A percentile compares a stretch with the other conserved stretches of the same genome.
Conservation (phyloP, 2,888 invertebrate species). For the Trissoscelio sp. region DNA sequence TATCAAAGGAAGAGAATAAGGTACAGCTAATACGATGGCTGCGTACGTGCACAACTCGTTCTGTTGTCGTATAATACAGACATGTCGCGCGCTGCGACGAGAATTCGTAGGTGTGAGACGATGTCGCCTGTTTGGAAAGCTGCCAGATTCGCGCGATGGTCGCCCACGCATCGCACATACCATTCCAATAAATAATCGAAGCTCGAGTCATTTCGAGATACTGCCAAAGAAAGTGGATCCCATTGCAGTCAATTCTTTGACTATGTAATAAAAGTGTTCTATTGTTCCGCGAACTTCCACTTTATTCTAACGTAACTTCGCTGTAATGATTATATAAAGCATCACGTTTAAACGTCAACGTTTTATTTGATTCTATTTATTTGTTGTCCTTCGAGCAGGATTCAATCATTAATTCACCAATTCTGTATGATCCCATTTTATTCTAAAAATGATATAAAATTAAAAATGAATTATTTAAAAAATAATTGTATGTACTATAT, state of each 20-base stretch:
- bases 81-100: constrained; percentile 68
- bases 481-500: too few relatives aligned
- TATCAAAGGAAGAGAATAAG: constrained; percentile 29
- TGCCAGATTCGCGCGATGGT: constrained; percentile 76
- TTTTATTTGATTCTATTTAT: too few relatives aligned
- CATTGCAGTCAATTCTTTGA: constrained; percentile 40
- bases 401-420: too few relatives aligned
- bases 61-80: constrained; percentile 71
- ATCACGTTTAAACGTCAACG: too few relatives aligned
- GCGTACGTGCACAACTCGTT: constrained; percentile 52
- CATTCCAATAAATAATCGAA: constrained; percentile 83
- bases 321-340: too few relatives aligned
- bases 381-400: too few relatives aligned
- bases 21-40: constrained; percentile 43
- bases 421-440: too few relatives aligned
- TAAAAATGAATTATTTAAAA: too few relatives aligned
- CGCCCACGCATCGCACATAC: constrained; percentile 82
- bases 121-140: constrained; percentile 80
- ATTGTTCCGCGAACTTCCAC: constrained; percentile 10
- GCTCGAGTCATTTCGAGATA: constrained; percentile 62
- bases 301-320: background rate
- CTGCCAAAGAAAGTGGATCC: constrained; percentile 62
- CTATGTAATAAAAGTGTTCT: background rate
- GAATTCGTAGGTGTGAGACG: constrained; percentile 78
- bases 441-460: too few relatives aligned